These are phyloP conservation scores for Macheiramphus alcinus DNA, from an alignment of 2,113 vertebrate species.

Conservation along the genomic window DNA sequence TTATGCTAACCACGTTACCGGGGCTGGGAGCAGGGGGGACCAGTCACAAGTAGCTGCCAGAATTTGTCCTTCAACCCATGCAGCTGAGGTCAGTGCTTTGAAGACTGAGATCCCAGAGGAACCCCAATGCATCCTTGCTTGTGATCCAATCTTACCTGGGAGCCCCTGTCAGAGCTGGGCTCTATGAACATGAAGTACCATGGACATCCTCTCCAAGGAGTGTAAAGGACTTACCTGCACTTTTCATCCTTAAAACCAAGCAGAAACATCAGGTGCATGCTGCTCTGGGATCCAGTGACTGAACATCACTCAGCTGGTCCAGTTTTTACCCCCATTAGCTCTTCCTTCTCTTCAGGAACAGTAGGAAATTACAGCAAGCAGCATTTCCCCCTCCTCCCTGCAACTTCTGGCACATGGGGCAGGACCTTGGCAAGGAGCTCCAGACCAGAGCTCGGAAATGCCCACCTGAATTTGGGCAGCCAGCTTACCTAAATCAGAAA, in stretches of 20 bases:
- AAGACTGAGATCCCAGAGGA: not conserved
- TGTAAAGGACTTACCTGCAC: not conserved
- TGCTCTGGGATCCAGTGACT: not conserved
- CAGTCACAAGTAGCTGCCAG: not conserved
- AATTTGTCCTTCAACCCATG: not conserved
- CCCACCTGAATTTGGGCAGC: not conserved
- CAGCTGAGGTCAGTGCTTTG: not conserved
- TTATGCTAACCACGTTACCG: accelerated
- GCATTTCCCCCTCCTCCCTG: no score
- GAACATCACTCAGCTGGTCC: not conserved
- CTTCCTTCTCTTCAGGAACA: not conserved
- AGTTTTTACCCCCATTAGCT: not conserved
- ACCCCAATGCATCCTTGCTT: not conserved
- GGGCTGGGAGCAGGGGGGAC: no score
- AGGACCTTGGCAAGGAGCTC: not conserved
- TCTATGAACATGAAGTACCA: not conserved
- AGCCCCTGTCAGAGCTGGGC: not conserved
- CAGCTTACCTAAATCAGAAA: not conserved
- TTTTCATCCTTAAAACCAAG: not conserved
- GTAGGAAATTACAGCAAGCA: not conserved
- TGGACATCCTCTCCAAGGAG: not conserved
- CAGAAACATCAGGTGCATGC: not conserved
- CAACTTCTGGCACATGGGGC: accelerated
- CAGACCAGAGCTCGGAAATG: not conserved
- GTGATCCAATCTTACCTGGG: not conserved